A percentile compares a stretch with the other conserved stretches of the same genome.
These are phyloP conservation scores for Jacana jacana DNA, from an alignment of 2,113 vertebrate species.

Conservation along the genomic window DNA sequence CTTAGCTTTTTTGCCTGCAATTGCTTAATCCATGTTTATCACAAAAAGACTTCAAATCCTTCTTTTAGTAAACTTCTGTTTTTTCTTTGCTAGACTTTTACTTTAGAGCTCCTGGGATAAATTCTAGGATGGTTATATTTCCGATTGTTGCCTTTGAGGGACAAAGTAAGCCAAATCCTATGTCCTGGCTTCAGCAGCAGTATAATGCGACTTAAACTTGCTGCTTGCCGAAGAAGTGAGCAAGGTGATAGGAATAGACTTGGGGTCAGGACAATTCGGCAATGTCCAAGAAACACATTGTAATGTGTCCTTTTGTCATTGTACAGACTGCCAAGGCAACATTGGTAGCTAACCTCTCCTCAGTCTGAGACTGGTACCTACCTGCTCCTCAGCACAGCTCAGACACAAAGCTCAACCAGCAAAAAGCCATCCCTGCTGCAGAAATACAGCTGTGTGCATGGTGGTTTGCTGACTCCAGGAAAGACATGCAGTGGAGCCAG, in stretches of 20 bases:
- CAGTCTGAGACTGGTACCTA: background rate
- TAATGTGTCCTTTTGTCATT: background rate
- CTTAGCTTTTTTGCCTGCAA: background rate
- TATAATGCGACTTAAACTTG: background rate
- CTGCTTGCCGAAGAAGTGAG: background rate
- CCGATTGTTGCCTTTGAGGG: background rate
- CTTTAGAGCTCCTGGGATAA: background rate
- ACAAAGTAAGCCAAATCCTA: background rate
- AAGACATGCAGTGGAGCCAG: background rate
- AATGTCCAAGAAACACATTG: background rate
- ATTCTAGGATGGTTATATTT: background rate
- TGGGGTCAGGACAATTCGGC: background rate
- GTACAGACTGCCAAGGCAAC: accelerated
- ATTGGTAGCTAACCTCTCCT: background rate
- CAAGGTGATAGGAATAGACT: background rate
- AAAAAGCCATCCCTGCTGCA: background rate
- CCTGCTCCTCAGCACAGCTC: background rate
- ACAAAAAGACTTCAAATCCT: background rate
- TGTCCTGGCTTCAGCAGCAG: background rate
- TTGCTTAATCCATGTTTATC: background rate
- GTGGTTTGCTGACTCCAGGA: background rate
- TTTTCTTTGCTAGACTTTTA: background rate
- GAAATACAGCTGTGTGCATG: accelerated
- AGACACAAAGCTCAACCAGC: background rate
- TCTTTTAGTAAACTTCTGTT: background rate